Percentiles rank a stretch among this genome's conserved stretches.
phyloP scores from a whole-genome alignment of 2,797 vertebrate genomes.

The Enteromius viviparus region DNA sequence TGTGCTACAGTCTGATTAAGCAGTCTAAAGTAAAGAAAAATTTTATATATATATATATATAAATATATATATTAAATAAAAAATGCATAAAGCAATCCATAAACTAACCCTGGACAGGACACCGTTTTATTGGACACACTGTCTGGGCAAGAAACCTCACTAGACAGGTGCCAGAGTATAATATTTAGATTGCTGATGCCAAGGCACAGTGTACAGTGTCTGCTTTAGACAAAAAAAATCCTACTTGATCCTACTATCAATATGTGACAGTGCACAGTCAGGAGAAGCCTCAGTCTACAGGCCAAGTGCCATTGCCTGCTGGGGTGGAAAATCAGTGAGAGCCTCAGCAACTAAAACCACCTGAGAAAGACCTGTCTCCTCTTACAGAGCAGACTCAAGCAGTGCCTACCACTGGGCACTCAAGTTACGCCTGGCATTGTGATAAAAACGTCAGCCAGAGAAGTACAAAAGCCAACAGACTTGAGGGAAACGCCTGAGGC shows the following conservation, averaged over 20 bases:
- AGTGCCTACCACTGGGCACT: conserved; percentile 41
- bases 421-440: conserved; percentile 31
- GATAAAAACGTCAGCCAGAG: conserved; percentile 12
- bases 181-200: background rate
- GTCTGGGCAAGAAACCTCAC: background rate
- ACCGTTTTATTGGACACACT: background rate
- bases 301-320: background rate
- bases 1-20: background rate
- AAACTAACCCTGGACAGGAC: background rate
- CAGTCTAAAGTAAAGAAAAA: background rate
- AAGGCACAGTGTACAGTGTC: conserved; percentile 20
- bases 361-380: conserved; percentile 39
- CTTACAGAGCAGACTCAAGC: conserved; percentile 43
- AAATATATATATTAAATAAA: background rate
- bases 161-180: background rate
- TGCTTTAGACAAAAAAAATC: conserved; percentile 24
- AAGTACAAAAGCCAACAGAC: conserved; percentile 20
- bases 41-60: background rate
- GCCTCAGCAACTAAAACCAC: conserved; percentile 27
- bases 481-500: background rate
- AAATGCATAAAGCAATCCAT: background rate
- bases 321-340: conserved; percentile 35
- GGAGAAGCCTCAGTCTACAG: conserved; percentile 12
- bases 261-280: conserved; percentile 17
- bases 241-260: background rate